These are phyloP conservation scores for Gryllus bimaculatus DNA, from an alignment of 1,140 invertebrate genomes.

Conservation along the genomic window DNA sequence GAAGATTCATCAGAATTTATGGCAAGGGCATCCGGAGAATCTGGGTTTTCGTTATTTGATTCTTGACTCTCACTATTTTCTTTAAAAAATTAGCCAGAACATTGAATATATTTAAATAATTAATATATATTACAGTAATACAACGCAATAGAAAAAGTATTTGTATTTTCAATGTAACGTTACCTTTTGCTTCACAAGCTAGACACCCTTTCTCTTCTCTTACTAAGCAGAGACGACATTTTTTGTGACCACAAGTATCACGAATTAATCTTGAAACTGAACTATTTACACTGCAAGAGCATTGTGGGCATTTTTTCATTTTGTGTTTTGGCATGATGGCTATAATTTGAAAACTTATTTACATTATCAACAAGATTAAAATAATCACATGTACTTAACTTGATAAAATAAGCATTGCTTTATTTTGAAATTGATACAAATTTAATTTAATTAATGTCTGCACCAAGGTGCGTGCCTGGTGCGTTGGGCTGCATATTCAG, in stretches of 20 bases:
- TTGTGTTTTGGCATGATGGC: not conserved
- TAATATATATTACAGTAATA: not conserved
- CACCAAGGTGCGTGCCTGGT: too few species aligned
- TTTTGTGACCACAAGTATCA: slow-evolving; percentile 39
- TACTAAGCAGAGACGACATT: slow-evolving; percentile 37
- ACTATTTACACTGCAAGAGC: slow-evolving; percentile 28
- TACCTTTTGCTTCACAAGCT: slow-evolving; percentile 28
- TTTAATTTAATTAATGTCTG: too few species aligned
- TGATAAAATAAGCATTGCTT: too few species aligned
- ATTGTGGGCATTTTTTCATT: slow-evolving; percentile 31
- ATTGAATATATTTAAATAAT: not conserved
- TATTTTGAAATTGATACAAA: too few species aligned
- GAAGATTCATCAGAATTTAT: not conserved
- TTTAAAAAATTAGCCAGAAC: not conserved
- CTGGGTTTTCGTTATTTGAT: not conserved
- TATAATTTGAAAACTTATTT: too few species aligned
- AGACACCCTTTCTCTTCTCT: slow-evolving; percentile 33
- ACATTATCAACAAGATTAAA: too few species aligned
- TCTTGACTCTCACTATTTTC: not conserved
- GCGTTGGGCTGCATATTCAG: too few species aligned
- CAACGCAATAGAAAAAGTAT: slow-evolving; percentile 7
- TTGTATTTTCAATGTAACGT: not conserved
- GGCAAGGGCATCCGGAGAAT: not conserved
- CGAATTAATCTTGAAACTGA: slow-evolving; percentile 32
- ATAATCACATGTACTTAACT: too few species aligned